A percentile compares a stretch with the other conserved stretches of the same genome.
Evolutionary conservation across 2,888 invertebrate genomes (phyloP).

Genomic region (Agrochola circellaris): DNA sequence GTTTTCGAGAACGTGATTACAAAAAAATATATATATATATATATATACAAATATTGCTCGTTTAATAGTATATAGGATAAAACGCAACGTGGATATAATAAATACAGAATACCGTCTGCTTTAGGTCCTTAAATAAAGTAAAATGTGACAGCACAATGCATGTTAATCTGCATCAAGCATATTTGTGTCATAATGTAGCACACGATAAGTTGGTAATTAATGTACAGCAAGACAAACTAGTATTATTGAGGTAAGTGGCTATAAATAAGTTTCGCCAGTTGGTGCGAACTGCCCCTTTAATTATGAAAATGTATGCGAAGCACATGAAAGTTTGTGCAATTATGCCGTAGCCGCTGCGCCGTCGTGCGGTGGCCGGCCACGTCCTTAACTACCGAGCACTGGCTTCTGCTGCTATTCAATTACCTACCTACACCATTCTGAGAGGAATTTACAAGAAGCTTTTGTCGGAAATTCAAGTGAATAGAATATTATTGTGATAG

Average conservation of each 20-base stretch:
- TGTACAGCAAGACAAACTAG: conserved; percentile 67
- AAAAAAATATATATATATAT: no score
- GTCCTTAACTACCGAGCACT: conserved; percentile 83
- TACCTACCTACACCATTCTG: conserved; percentile 77
- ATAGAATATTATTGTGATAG: conserved; percentile 33
- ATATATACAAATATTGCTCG: no score
- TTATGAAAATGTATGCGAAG: conserved; percentile 90
- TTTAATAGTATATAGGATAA: neutral
- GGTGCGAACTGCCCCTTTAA: conserved; percentile 88
- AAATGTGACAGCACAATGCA: conserved; percentile 12
- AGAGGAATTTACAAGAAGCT: conserved; percentile 81
- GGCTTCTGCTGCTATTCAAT: conserved; percentile 86
- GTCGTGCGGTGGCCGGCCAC: conserved; percentile 81
- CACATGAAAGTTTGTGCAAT: conserved; percentile 90
- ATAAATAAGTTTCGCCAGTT: conserved; percentile 85
- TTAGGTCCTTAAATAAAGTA: conserved; percentile 4
- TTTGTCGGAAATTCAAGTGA: conserved; percentile 73
- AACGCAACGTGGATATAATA: neutral
- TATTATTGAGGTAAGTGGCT: conserved; percentile 79
- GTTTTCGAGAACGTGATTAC: no score
- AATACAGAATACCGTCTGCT: neutral
- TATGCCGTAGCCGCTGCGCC: conserved; percentile 81
- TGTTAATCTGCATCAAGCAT: conserved; percentile 24
- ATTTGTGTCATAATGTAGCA: conserved; percentile 20
- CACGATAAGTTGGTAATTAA: conserved; percentile 43